These are phyloP conservation scores for Bellardia pandia DNA, from an alignment of 2,888 invertebrate species.

Conservation along the genomic window DNA sequence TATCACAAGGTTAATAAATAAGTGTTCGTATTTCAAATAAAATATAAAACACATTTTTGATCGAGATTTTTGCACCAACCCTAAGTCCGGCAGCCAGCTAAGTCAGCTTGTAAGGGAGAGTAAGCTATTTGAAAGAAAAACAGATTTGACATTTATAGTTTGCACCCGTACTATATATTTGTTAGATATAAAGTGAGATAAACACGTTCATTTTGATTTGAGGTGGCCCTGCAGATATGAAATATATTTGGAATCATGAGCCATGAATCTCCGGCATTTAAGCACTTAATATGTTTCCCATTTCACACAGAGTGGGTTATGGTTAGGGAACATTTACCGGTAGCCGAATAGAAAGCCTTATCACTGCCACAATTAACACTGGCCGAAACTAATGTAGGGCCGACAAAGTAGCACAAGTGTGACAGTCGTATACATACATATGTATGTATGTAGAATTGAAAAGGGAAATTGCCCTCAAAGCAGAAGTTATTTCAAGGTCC, in stretches of 20 bases:
- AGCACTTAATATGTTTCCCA: constrained; percentile 80
- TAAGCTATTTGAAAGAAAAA: constrained; percentile 43
- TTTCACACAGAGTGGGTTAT: constrained; percentile 79
- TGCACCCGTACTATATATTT: neutral
- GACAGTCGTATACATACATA: too few relatives aligned
- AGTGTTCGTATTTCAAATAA: constrained; percentile 22
- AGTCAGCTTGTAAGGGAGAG: neutral
- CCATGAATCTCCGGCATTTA: constrained; percentile 81
- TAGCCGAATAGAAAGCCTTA: constrained; percentile 81
- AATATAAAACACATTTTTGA: constrained; percentile 34
- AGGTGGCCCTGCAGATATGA: constrained; percentile 83
- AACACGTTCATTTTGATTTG: constrained; percentile 79
- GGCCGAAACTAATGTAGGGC: constrained; percentile 80
- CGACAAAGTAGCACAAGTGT: constrained; percentile 82
- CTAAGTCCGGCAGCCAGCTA: constrained; percentile 4
- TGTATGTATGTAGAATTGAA: constrained; percentile 84
- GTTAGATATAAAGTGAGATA: too few relatives aligned
- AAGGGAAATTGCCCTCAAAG: constrained; percentile 82
- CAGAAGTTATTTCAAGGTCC: constrained; percentile 83
- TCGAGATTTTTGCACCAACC: constrained; percentile 48
- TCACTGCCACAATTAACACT: constrained; percentile 82
- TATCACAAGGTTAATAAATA: neutral
- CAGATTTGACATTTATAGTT: constrained; percentile 61
- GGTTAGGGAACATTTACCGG: constrained; percentile 81
- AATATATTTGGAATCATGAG: constrained; percentile 82